Evolutionary conservation across 2,888 invertebrate species (phyloP), one percentile per base, ranked within the genome.

Genomic region (Cheiracanthium punctorium): DNA sequence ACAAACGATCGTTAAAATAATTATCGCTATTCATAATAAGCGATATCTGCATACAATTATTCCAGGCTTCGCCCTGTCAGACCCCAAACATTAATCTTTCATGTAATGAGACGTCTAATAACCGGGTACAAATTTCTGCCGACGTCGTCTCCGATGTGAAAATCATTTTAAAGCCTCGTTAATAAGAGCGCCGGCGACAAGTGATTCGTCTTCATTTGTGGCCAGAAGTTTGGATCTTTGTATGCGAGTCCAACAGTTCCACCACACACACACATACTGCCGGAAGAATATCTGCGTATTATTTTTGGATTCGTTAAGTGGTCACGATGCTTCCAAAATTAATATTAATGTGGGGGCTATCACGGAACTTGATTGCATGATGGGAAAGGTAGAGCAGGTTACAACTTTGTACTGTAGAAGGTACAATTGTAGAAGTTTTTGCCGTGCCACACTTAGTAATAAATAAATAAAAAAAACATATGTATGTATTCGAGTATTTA

Each of bases 1-100:
- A 79, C 79, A 80, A 80, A 79, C 84, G 79, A 85, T 85, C 84
- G 84, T 85, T 85, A 85, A 85, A 85, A 85, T 79, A 85, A 85
- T 85, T 85, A 85, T 85, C 84, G 74, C 79, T 52, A 85, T 85
- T 79, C 84, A 85, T 85, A 85, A 85, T 85, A 85, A 74, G 79
- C 84, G 79, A 85, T 85, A 85, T 58, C 58, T 79, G 84, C 79
- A 85, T 85, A 85, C 84, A 85, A 80, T 85, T 85, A 80, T 80
- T 79, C 58, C 84, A 37, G 79, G 84, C 70, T 85, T 58, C 58
- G 58, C 69, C 73, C 73, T 85, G 79, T 85, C 84, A 74, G 79
- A 79, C 74, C 79, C 43, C 74, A 52, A 74, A 64, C 84, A 85
- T 85, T 85, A 85, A 85, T 85, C 84, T 79, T 85, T 73, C 79